Percentiles rank a stretch among this genome's conserved stretches.
Conservation (phyloP, 2,888 invertebrate species). For the Catocala nupta region DNA sequence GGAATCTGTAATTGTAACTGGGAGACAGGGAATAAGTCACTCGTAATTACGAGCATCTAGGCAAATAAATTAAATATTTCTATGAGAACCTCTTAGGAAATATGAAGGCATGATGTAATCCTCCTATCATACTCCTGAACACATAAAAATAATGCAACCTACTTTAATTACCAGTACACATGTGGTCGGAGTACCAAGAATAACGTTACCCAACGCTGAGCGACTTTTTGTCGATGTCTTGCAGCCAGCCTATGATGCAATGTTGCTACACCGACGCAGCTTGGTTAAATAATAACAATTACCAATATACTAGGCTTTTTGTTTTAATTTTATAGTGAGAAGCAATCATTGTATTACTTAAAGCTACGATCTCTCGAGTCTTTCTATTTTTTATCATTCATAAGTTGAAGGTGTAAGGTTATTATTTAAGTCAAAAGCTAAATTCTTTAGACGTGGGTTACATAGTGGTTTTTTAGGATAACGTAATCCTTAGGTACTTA, state of each 20-base stretch:
- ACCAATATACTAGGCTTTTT: neutral
- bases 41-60: too few species aligned
- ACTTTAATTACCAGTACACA: conserved; percentile 36
- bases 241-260: conserved; percentile 37
- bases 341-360: neutral
- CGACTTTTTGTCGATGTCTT: conserved; percentile 43
- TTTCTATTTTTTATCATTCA: too few species aligned
- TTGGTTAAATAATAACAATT: conserved; percentile 11
- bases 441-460: too few species aligned
- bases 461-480: too few species aligned
- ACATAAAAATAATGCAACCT: conserved; percentile 3
- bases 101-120: too few species aligned
- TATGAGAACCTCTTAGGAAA: too few species aligned
- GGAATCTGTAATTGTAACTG: too few species aligned
- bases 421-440: too few species aligned
- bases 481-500: too few species aligned
- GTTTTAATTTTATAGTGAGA: neutral
- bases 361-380: neutral
- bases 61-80: too few species aligned
- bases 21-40: too few species aligned
- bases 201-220: conserved; percentile 44
- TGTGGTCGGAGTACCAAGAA: conserved; percentile 32
- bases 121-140: neutral
- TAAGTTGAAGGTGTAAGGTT: too few species aligned
- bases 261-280: neutral